Percentiles rank a stretch among this genome's conserved stretches.
These are phyloP conservation scores for Macrosiphum euphorbiae DNA, from an alignment of 2,888 invertebrate species.

Conservation along the genomic window DNA sequence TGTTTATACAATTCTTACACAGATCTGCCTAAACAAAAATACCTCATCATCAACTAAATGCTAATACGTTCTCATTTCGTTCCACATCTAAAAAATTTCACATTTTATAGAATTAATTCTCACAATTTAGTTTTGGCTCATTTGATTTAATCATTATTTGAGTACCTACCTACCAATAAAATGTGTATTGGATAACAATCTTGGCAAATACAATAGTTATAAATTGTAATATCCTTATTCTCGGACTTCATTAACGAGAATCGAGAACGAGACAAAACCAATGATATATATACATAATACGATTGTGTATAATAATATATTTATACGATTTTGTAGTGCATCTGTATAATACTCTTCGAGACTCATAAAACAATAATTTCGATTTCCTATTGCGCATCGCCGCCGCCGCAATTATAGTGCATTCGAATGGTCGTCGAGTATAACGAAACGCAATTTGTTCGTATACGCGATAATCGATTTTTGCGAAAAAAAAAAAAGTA, in stretches of 20 bases:
- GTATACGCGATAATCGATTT: neutral
- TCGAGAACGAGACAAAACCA: neutral
- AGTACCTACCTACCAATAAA: neutral
- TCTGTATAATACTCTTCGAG: neutral
- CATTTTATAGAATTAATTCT: neutral
- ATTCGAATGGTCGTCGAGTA: neutral
- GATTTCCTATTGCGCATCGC: neutral
- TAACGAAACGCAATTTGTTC: neutral
- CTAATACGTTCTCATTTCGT: neutral
- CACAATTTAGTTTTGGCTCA: neutral
- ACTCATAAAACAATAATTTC: neutral
- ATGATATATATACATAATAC: neutral
- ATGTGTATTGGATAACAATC: neutral
- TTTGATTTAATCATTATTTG: neutral
- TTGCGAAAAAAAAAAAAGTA: neutral
- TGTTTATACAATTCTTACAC: neutral
- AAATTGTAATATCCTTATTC: neutral
- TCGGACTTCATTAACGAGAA: neutral
- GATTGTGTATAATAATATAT: neutral
- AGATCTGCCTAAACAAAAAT: neutral
- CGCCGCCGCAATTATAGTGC: neutral
- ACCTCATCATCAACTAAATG: neutral
- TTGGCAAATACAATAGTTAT: neutral
- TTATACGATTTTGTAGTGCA: neutral
- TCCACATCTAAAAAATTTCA: neutral